Evolutionary conservation across 2,113 vertebrate genomes (phyloP), one percentile per base, ranked within the genome.

Genomic region (Ornithorhynchus anatinus): DNA sequence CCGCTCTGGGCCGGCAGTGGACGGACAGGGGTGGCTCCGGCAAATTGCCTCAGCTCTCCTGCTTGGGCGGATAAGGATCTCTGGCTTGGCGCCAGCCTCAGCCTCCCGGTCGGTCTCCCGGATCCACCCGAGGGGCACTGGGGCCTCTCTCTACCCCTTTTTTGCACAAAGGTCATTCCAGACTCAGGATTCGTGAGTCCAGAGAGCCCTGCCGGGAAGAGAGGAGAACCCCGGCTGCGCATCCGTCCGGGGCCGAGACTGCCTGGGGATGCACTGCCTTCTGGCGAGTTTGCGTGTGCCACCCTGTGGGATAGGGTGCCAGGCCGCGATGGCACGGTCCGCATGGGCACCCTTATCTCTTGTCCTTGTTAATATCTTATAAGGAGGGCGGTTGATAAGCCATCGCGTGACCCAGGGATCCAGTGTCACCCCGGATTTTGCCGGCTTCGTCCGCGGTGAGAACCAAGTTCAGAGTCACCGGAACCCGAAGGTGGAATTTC

Each of bases 331-430:
- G 78, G 72, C 83, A 56, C 52, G n/a, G n/a, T n/a, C n/a, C 10
- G 1, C 59, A 0, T 9, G 31, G 75, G 53, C 53, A 52, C 63
- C 67, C 7, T 0, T 75, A 63, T 80, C 83, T 77, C 57, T 85
- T 82, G 78, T 67, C 54, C 67, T 65, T 51, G 78, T 85, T 85
- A 85, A 88, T 85, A 68, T 84, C 79, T 88, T 82, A 88, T 88
- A 80, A 82, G 35, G 78, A 53, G 70, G 83, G 35, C 70, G 52
- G 29, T 17, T 31, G 86, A 82, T 82, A 75, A 77, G 67, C 3
- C 0, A 36, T 31, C 86, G 77, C 20, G 6, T 79, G 80, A 75
- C 51, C 56, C 4, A 33, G 36, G 79, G 86, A 80, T 80, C 75
- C 67, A 29, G 63, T 88, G 80, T 84, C 83, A 70, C 10, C n/a